These are phyloP conservation scores for Eclectus roratus DNA, from an alignment of 2,113 vertebrate genomes.

Conservation along the genomic window DNA sequence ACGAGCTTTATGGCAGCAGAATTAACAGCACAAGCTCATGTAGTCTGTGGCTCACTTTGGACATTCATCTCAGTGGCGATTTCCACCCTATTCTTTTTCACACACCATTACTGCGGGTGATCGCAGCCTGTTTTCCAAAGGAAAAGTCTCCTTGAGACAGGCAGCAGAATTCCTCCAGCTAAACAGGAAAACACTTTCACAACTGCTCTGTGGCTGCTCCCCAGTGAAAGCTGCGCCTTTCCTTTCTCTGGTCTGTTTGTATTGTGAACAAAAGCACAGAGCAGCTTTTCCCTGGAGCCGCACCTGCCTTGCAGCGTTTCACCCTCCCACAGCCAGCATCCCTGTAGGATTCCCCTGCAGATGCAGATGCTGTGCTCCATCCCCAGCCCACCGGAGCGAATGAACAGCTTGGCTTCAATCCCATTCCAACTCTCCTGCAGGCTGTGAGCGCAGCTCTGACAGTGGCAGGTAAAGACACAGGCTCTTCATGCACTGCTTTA, in stretches of 20 bases:
- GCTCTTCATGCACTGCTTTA: background rate
- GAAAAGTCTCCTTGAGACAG: background rate
- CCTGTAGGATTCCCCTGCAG: accelerated
- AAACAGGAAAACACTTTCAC: background rate
- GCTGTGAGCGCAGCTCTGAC: accelerated
- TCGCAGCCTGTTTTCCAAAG: background rate
- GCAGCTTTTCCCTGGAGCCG: background rate
- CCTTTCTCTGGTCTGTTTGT: background rate
- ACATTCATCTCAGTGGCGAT: background rate
- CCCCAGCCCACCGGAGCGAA: accelerated
- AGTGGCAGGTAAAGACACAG: accelerated
- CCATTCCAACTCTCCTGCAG: accelerated
- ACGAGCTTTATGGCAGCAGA: background rate
- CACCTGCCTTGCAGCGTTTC: background rate
- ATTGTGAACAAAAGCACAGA: accelerated
- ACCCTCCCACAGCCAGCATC: background rate
- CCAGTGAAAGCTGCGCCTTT: background rate
- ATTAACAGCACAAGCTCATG: background rate
- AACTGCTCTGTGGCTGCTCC: background rate
- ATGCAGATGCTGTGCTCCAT: background rate
- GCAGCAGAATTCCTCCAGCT: background rate
- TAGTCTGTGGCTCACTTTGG: background rate
- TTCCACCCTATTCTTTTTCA: background rate
- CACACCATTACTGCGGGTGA: background rate
- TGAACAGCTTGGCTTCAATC: accelerated